A percentile compares a stretch with the other conserved stretches of the same genome.
Evolutionary conservation across 2,888 invertebrate genomes (phyloP).

Genomic region (Polia nebulosa): DNA sequence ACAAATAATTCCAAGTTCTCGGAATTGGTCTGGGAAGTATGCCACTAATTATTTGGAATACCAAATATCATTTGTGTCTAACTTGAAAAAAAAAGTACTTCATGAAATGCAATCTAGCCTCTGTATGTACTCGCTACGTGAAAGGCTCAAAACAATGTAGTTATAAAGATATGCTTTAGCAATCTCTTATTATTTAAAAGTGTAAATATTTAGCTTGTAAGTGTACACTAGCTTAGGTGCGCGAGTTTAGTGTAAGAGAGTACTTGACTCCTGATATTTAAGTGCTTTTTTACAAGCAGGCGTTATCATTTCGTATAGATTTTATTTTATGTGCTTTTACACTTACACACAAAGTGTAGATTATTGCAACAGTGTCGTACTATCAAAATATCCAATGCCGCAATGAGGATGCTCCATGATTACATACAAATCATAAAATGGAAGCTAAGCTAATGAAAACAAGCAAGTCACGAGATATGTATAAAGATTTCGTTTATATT

Average conservation of each 20-base stretch:
- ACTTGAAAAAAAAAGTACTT: constrained; percentile 39
- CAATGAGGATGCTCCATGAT: constrained; percentile 1
- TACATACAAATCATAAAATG: constrained; percentile 14
- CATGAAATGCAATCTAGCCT: constrained; percentile 41
- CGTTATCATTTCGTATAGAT: constrained; percentile 47
- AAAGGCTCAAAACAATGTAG: constrained; percentile 43
- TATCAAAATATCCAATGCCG: background rate
- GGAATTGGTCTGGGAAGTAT: constrained; percentile 20
- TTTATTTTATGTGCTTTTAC: constrained; percentile 36
- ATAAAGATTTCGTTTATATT: background rate
- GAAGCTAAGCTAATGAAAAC: background rate
- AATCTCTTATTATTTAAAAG: constrained; percentile 50
- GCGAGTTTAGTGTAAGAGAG: constrained; percentile 71
- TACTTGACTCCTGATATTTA: constrained; percentile 79
- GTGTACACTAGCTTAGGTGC: constrained; percentile 32
- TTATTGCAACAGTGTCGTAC: background rate
- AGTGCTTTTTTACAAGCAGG: constrained; percentile 77
- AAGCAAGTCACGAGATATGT: background rate
- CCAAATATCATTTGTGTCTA: constrained; percentile 66
- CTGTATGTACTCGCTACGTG: constrained; percentile 22
- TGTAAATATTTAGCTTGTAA: constrained; percentile 68
- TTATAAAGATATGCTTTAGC: constrained; percentile 50
- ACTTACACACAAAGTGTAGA: background rate
- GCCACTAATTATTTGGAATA: constrained; percentile 63
- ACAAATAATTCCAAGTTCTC: constrained; percentile 11